Evolutionary conservation across 2,888 invertebrate genomes (phyloP).

Genomic region (Nomada flava): DNA sequence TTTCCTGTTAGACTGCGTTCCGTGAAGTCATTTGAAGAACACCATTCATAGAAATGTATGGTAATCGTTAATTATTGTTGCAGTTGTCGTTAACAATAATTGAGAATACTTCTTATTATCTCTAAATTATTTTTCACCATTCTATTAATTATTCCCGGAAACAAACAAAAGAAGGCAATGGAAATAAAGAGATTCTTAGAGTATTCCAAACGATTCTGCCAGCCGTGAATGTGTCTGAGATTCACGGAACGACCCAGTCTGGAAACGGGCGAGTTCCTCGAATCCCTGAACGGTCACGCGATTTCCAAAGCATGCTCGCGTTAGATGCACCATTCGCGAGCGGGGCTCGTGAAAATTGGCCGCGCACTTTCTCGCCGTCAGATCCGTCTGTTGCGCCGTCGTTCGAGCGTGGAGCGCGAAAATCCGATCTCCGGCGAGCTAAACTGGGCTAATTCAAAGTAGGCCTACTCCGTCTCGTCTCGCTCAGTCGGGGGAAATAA

Average conservation of each 20-base stretch:
- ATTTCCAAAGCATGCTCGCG: slow-evolving; percentile 32
- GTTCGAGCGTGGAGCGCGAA: slow-evolving; percentile 75
- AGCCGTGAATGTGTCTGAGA: not conserved
- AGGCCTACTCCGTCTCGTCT: slow-evolving; percentile 66
- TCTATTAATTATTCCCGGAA: too few species aligned
- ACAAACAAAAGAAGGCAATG: too few species aligned
- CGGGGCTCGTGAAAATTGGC: slow-evolving; percentile 65
- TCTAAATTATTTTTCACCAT: not conserved
- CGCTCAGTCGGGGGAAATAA: slow-evolving; percentile 58
- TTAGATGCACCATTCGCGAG: slow-evolving; percentile 13
- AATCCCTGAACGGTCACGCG: not conserved
- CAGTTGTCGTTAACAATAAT: not conserved
- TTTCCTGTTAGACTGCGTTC: not conserved
- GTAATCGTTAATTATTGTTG: too few species aligned
- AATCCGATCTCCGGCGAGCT: slow-evolving; percentile 71
- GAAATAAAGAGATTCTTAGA: not conserved
- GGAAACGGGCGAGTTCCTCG: not conserved
- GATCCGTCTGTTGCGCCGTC: slow-evolving; percentile 68
- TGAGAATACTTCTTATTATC: not conserved
- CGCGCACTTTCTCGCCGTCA: slow-evolving; percentile 72
- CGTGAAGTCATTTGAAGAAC: not conserved
- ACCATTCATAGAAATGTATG: not conserved
- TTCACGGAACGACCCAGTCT: not conserved
- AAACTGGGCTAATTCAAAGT: slow-evolving; percentile 74
- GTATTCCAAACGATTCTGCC: not conserved